These are phyloP conservation scores for Larimichthys polyactis DNA, from an alignment of 2,113 vertebrate genomes.

Conservation along the genomic window DNA sequence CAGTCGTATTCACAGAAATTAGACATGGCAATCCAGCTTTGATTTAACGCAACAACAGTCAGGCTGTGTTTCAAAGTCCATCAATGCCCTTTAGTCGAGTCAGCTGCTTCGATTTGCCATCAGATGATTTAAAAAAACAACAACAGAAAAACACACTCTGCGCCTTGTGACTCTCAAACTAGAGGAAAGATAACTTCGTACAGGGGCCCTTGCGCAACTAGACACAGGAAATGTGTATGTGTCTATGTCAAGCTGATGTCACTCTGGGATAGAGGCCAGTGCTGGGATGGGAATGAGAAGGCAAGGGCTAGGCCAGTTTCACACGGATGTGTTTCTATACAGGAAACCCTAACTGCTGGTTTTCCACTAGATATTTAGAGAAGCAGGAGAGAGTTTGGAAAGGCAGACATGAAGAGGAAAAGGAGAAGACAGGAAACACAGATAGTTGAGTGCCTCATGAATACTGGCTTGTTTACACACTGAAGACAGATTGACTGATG, in stretches of 20 bases:
- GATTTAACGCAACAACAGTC: conserved; percentile 29
- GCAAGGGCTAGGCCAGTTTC: conserved; percentile 67
- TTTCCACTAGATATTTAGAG: conserved; percentile 70
- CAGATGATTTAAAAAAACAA: conserved; percentile 26
- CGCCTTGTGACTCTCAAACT: conserved; percentile 66
- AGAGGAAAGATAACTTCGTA: conserved; percentile 58
- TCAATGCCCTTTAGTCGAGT: conserved; percentile 31
- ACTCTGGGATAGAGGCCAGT: conserved; percentile 74
- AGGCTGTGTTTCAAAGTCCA: conserved; percentile 32
- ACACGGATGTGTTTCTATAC: conserved; percentile 71
- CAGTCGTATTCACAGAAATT: conserved; percentile 30
- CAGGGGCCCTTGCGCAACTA: conserved; percentile 27
- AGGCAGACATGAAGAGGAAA: conserved; percentile 30
- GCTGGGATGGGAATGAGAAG: conserved; percentile 62
- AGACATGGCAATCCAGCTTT: not conserved
- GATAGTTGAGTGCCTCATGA: conserved; percentile 6
- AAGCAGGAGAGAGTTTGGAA: conserved; percentile 22
- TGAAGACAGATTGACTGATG: conserved; percentile 25
- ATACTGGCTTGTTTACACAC: conserved; percentile 38
- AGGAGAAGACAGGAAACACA: conserved; percentile 54
- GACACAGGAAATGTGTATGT: conserved; percentile 68
- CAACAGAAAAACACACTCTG: conserved; percentile 25
- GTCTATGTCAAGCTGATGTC: conserved; percentile 74
- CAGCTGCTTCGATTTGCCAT: conserved; percentile 60
- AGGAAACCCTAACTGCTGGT: conserved; percentile 73